Percentiles rank a stretch among this genome's conserved stretches.
Conservation (phyloP, 1,140 invertebrate species). For the Pseudomyrmex flavicornis region DNA sequence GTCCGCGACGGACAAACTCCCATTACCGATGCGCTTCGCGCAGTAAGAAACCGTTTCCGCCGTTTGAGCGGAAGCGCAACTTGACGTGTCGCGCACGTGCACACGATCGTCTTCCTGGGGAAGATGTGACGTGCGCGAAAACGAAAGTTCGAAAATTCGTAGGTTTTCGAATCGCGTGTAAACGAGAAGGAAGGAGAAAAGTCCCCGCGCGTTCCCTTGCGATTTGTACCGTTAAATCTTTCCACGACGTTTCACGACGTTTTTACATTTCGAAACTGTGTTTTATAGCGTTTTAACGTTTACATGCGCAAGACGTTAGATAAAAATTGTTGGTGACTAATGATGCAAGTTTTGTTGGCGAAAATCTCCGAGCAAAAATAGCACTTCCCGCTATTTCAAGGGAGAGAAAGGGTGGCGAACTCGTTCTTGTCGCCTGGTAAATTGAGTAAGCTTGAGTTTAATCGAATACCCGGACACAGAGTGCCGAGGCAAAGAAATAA, state of each 20-base stretch:
- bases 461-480: slow-evolving; percentile 45
- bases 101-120: background rate
- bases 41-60: slow-evolving; percentile 13
- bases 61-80: background rate
- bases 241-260: background rate
- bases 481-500: slow-evolving; percentile 31
- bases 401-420: background rate
- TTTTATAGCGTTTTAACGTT: no score
- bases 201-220: background rate
- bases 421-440: slow-evolving; percentile 45
- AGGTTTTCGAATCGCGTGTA: background rate
- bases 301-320: background rate
- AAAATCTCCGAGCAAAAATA: slow-evolving; percentile 25
- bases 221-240: background rate
- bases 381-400: background rate
- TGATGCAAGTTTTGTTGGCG: background rate
- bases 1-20: slow-evolving; percentile 4
- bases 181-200: background rate
- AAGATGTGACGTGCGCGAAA: background rate
- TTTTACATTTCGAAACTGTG: background rate
- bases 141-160: background rate
- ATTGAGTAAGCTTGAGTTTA: slow-evolving; percentile 55
- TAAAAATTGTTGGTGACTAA: slow-evolving; percentile 1
- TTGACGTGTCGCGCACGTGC: background rate
- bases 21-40: slow-evolving; percentile 21